Base-by-base conservation (phyloP, 1,140 invertebrate species). In the Achroia grisella region DNA sequence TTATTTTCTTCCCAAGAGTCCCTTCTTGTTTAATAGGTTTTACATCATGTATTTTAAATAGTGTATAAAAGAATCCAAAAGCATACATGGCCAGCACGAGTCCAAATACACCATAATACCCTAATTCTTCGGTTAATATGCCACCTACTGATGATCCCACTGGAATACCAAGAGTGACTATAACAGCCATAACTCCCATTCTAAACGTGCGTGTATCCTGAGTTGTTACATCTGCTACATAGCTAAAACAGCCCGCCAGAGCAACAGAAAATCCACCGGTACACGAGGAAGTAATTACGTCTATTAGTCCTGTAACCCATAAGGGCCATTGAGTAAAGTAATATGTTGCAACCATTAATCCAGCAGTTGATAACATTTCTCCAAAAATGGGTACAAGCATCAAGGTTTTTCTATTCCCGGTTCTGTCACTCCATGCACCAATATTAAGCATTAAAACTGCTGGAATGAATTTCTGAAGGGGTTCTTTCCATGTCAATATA, bases 391-490 rank as follows among this genome's bases (percentile, higher is more conserved):
- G 87, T 27, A 88, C 44, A 2, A 90, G 36, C 69, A 90, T 87
- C 43, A 88, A 83, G 8, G 87, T 73, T 76, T 91, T 92, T 44
- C 91, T 71, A 40, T 87, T 85, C 15, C 89, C 87, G 33, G 88
- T 86, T 48, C 76, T 72, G 56, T 90, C 89, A 59, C 89, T 90
- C 89, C 89, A 89, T 17, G 89, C 87, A 56, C 91, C 89, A 45
- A 91, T 61, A 72, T 90, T 87, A 41, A 90, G 48, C 14, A 90
- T 86, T 2, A 88, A 62, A n/a, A 89, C 50, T 0, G 88, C 81
- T n/a, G 89, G 89, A 8, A 90, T 64, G 14, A 86, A 67, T 44
- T 85, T 89, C 51, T 88, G 84, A 12, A 90, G 48, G 0, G 87
- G 78, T 27, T 84, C 83, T 56, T 87, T 87, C 82, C 86, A 88